A percentile compares a stretch with the other conserved stretches of the same genome.
Evolutionary conservation across 2,113 vertebrate genomes (phyloP).

Genomic region (Telmatochromis sp.): DNA sequence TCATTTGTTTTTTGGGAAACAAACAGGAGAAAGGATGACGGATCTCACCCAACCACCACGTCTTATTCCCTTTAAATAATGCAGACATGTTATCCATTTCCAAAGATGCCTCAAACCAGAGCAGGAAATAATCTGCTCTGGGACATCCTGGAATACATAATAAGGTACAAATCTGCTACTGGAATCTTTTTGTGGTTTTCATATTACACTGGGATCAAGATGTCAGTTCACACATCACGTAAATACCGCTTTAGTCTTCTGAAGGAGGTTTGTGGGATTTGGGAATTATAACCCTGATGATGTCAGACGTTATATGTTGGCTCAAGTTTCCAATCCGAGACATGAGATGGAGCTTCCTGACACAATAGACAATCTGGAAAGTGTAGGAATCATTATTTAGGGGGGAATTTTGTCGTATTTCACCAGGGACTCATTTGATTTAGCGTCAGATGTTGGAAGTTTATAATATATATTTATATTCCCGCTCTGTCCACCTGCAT

Average conservation of each 20-base stretch:
- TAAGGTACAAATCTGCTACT: not conserved
- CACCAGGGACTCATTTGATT: not conserved
- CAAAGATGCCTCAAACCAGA: not conserved
- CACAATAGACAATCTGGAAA: not conserved
- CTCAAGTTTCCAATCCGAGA: not conserved
- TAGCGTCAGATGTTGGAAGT: not conserved
- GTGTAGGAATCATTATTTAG: rapidly evolving
- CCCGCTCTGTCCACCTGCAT: not conserved
- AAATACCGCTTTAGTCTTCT: not conserved
- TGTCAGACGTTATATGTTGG: not conserved
- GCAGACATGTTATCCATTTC: not conserved
- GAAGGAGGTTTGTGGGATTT: not conserved
- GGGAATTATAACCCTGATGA: not conserved
- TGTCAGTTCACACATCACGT: not conserved
- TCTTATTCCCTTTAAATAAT: not conserved
- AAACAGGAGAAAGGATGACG: not conserved
- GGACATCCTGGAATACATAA: not conserved
- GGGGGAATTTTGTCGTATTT: not conserved
- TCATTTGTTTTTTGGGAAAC: not conserved
- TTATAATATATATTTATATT: not conserved
- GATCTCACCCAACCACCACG: not conserved
- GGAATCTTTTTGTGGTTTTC: not conserved
- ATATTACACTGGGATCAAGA: not conserved
- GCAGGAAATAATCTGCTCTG: not conserved
- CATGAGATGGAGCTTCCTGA: not conserved